These are phyloP conservation scores for Drosophila aldrichi DNA, from an alignment of 2,888 invertebrate genomes.

Conservation along the genomic window DNA sequence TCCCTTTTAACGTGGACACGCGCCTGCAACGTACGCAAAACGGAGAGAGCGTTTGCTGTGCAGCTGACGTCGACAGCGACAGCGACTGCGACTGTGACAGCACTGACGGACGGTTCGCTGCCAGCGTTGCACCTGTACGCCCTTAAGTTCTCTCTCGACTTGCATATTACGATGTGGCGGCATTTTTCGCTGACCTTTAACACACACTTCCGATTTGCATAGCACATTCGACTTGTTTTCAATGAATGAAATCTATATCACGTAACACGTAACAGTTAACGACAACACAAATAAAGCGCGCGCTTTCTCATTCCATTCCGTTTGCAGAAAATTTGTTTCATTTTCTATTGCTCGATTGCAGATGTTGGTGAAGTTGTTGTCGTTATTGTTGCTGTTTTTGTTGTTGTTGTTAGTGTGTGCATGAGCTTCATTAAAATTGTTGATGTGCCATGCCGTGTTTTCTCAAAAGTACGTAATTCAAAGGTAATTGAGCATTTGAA, in stretches of 20 bases:
- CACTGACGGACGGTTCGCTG: slow-evolving; percentile 15
- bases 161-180: background rate
- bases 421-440: slow-evolving; percentile 55
- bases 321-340: slow-evolving; percentile 1
- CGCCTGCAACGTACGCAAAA: slow-evolving; percentile 46
- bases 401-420: slow-evolving; percentile 16
- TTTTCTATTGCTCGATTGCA: background rate
- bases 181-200: slow-evolving; percentile 14
- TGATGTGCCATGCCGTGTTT: slow-evolving; percentile 50
- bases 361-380: background rate
- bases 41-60: background rate
- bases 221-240: slow-evolving; percentile 2
- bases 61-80: background rate
- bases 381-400: background rate
- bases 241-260: slow-evolving; percentile 53
- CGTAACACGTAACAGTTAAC: slow-evolving; percentile 12
- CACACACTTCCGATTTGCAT: slow-evolving; percentile 18
- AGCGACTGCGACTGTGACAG: background rate
- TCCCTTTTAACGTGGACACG: slow-evolving; percentile 36
- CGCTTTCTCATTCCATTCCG: slow-evolving; percentile 42
- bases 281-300: slow-evolving; percentile 19
- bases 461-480: slow-evolving; percentile 37
- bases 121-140: slow-evolving; percentile 53
- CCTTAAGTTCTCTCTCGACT: background rate
- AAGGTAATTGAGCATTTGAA: slow-evolving; percentile 48